These are phyloP conservation scores for Sitophilus oryzae DNA, from an alignment of 1,140 invertebrate species.

Conservation along the genomic window DNA sequence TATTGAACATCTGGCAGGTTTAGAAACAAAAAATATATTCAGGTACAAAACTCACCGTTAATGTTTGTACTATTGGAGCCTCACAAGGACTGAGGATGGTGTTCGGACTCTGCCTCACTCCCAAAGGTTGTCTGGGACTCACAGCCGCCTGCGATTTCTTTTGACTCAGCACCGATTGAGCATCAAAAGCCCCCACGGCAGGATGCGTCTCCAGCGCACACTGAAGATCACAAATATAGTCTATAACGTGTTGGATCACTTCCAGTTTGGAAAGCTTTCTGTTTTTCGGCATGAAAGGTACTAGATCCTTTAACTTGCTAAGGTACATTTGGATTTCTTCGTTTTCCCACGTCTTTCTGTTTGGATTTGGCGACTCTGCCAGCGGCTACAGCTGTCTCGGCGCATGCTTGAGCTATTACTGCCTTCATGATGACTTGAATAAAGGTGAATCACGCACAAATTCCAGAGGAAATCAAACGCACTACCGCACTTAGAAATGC, in stretches of 20 bases:
- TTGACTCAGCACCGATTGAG: constrained; percentile 49
- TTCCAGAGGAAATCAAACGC: constrained; percentile 5
- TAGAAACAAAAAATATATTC: constrained; percentile 4
- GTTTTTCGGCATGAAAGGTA: constrained; percentile 81
- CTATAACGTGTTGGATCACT: constrained; percentile 93
- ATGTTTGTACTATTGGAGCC: constrained; percentile 42
- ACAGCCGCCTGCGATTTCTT: constrained; percentile 38
- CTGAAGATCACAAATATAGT: constrained; percentile 93
- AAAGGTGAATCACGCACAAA: constrained; percentile 6
- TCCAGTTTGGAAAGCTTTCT: constrained; percentile 86
- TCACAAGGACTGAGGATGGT: constrained; percentile 48
- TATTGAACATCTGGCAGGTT: too few species aligned
- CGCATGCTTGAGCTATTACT: constrained; percentile 59
- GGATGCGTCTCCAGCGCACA: constrained; percentile 75
- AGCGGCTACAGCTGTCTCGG: constrained; percentile 51
- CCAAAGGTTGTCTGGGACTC: constrained; percentile 46
- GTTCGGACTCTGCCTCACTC: constrained; percentile 49
- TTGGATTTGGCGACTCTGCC: constrained; percentile 59
- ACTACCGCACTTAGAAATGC: too few species aligned
- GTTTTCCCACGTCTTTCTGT: constrained; percentile 70
- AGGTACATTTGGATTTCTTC: constrained; percentile 91
- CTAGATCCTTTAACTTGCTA: constrained; percentile 81
- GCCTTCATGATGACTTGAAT: constrained; percentile 55
- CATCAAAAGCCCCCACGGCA: constrained; percentile 57
- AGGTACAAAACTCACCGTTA: constrained; percentile 47